Evolutionary conservation across 2,888 invertebrate genomes (phyloP).

Genomic region (Rotaria sp.): DNA sequence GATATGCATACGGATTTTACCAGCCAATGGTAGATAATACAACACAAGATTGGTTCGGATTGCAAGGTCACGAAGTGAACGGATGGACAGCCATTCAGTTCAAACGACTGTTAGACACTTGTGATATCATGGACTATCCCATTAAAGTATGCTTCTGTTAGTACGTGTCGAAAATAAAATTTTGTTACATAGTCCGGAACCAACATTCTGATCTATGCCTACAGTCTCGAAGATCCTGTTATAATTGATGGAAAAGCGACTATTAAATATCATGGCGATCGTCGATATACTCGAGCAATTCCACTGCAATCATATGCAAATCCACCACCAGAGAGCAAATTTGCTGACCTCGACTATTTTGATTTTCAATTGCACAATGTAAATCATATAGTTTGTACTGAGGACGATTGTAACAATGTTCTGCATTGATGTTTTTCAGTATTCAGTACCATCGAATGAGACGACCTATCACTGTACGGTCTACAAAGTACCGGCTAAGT

Average conservation of each 20-base stretch:
- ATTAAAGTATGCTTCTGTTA: slow-evolving; percentile 12
- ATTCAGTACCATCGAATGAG: background rate
- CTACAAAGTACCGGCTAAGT: background rate
- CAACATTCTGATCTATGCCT: slow-evolving; percentile 30
- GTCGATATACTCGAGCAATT: background rate
- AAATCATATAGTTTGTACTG: background rate
- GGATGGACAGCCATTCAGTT: slow-evolving; percentile 40
- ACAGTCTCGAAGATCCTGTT: slow-evolving; percentile 30
- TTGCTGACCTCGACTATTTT: background rate
- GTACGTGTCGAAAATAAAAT: too few species aligned
- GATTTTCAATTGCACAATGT: background rate
- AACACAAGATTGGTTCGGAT: too few species aligned
- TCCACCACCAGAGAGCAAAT: background rate
- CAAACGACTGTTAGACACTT: slow-evolving; percentile 36
- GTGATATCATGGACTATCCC: slow-evolving; percentile 34
- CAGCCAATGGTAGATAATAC: too few species aligned
- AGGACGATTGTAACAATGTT: too few species aligned
- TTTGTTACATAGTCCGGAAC: background rate
- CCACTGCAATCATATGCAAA: background rate
- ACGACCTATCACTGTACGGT: background rate
- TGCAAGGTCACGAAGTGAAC: slow-evolving; percentile 33
- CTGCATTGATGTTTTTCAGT: background rate
- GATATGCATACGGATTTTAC: too few species aligned
- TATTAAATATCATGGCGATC: background rate
- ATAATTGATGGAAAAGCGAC: background rate